Evolutionary conservation across 2,113 vertebrate species (phyloP).

Genomic region (Garra rufa): DNA sequence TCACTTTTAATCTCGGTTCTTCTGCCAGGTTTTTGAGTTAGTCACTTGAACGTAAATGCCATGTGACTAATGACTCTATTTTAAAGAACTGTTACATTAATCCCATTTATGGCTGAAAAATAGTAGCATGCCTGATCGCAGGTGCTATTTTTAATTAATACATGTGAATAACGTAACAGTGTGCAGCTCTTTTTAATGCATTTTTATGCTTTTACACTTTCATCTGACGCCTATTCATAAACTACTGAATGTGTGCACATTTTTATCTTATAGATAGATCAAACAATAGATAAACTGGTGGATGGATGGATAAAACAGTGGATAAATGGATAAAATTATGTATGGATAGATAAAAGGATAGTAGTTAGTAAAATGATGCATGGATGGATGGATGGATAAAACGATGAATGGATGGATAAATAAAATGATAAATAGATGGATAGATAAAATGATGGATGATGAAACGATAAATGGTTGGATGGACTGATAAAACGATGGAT

Average conservation of each 20-base stretch:
- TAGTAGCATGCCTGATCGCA: neutral
- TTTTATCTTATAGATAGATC: neutral
- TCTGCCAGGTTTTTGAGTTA: neutral
- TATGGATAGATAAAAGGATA: no score
- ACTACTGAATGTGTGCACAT: neutral
- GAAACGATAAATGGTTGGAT: no score
- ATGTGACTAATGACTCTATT: neutral
- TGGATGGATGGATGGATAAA: no score
- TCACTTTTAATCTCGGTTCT: neutral
- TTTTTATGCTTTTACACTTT: neutral
- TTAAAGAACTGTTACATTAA: neutral
- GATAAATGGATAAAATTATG: no score
- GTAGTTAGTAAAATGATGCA: no score
- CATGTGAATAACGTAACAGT: neutral
- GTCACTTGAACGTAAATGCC: neutral
- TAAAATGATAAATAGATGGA: no score
- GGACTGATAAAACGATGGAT: no score
- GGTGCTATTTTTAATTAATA: constrained; percentile 7
- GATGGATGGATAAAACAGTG: no score
- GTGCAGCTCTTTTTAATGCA: neutral
- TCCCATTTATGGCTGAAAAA: neutral
- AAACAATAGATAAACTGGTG: no score
- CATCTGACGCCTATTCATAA: neutral
- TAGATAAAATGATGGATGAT: no score
- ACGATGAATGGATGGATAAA: no score